Percentiles rank a stretch among this genome's conserved stretches.
Evolutionary conservation across 2,113 vertebrate species (phyloP).

Genomic region (Athene noctua): DNA sequence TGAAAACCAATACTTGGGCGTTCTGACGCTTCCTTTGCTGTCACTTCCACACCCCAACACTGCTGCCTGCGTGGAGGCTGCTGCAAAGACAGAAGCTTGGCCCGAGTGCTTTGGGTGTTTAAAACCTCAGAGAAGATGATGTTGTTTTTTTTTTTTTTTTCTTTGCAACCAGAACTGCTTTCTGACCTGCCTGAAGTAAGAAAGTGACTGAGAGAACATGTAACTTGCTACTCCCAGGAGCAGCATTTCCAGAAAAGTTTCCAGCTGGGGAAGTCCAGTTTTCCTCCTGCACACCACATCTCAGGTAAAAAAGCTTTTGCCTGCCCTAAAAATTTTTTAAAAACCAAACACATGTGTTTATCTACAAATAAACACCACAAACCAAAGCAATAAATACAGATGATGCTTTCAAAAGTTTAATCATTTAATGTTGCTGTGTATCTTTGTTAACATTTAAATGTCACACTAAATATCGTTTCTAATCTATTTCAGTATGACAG

Average conservation of each 20-base stretch:
- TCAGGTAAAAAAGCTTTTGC: neutral
- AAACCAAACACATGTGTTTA: neutral
- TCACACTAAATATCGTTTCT: constrained; percentile 8
- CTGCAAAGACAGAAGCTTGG: neutral
- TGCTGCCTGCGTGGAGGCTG: neutral
- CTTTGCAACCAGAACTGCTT: neutral
- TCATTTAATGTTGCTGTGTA: neutral
- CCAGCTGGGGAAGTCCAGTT: neutral
- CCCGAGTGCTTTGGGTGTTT: neutral
- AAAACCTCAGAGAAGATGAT: neutral
- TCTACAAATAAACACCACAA: neutral
- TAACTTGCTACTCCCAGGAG: neutral
- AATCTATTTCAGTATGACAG: constrained; percentile 41
- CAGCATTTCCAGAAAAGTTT: neutral
- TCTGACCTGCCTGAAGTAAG: neutral
- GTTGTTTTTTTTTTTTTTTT: neutral
- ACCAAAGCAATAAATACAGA: neutral
- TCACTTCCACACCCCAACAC: accelerated
- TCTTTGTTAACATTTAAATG: constrained; percentile 26
- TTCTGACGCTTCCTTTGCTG: neutral
- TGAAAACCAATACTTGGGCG: accelerated
- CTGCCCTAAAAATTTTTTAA: neutral
- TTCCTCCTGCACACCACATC: accelerated
- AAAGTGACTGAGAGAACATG: accelerated
- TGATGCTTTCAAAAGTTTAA: neutral